These are phyloP conservation scores for Ophiothrix spiculata DNA, from an alignment of 35 echinoderm and acorn worm species.

Conservation along the genomic window DNA sequence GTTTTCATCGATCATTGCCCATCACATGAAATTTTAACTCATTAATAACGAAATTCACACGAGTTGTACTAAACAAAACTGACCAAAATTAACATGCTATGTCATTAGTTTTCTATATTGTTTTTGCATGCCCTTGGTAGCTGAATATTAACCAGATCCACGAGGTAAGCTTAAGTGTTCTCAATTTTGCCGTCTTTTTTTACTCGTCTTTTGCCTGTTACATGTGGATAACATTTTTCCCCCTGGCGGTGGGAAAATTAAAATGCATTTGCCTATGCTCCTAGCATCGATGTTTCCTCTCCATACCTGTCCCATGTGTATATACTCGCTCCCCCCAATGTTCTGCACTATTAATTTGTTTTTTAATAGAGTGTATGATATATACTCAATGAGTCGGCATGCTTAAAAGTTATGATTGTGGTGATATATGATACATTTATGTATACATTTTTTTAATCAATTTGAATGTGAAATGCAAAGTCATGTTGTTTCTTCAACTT, in stretches of 20 bases:
- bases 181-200: too few species aligned
- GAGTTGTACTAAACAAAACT: not conserved
- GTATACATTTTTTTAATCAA: too few species aligned
- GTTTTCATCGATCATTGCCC: not conserved
- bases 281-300: not conserved
- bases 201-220: not conserved
- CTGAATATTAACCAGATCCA: constrained; percentile 17
- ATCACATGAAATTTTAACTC: not conserved
- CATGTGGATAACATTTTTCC: not conserved
- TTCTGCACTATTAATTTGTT: too few species aligned
- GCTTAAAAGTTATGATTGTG: too few species aligned
- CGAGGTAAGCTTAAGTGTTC: constrained; percentile 1
- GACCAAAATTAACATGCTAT: not conserved
- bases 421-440: too few species aligned
- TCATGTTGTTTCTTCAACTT: too few species aligned
- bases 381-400: too few species aligned
- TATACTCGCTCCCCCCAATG: too few species aligned
- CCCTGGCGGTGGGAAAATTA: not conserved
- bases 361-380: too few species aligned
- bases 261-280: not conserved
- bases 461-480: too few species aligned
- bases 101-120: not conserved
- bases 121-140: constrained; percentile 10
- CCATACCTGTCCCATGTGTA: too few species aligned
- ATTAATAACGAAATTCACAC: not conserved